phyloP scores from a whole-genome alignment of 2,888 invertebrate genomes.

The Ganaspis brasiliensis region DNA sequence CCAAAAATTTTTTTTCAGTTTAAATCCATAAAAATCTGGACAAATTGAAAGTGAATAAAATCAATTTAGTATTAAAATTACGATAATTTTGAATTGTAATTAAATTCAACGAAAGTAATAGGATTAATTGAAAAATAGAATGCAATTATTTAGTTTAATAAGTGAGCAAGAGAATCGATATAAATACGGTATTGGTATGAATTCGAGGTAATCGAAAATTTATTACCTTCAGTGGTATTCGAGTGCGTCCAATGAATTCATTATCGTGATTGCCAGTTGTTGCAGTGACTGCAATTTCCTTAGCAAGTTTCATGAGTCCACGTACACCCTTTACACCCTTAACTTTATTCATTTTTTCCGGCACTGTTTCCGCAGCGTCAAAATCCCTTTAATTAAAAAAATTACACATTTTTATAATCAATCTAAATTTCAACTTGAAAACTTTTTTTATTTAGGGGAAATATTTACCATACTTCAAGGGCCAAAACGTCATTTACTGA shows the following conservation, averaged over 20 bases:
- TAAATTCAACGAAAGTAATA: no score
- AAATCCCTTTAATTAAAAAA: conserved; percentile 85
- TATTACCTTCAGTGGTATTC: conserved; percentile 90
- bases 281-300: conserved; percentile 96
- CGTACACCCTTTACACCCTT: conserved; percentile 93
- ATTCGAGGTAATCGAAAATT: conserved; percentile 44
- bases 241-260: conserved; percentile 95
- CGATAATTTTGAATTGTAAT: no score
- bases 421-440: not conserved
- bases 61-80: no score
- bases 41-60: not conserved
- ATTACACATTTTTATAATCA: not conserved
- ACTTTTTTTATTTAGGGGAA: not conserved
- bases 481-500: conserved; percentile 88
- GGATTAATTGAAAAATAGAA: no score
- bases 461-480: conserved; percentile 93
- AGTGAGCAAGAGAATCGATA: not conserved
- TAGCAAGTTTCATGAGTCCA: conserved; percentile 91
- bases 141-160: no score
- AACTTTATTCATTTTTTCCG: conserved; percentile 93
- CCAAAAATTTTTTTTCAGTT: no score
- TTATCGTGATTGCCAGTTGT: conserved; percentile 97
- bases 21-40: no score
- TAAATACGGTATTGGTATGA: conserved; percentile 53
- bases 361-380: conserved; percentile 93